Conservation (phyloP, 2,888 invertebrate species). For the Drosophila neoperkinsi region DNA sequence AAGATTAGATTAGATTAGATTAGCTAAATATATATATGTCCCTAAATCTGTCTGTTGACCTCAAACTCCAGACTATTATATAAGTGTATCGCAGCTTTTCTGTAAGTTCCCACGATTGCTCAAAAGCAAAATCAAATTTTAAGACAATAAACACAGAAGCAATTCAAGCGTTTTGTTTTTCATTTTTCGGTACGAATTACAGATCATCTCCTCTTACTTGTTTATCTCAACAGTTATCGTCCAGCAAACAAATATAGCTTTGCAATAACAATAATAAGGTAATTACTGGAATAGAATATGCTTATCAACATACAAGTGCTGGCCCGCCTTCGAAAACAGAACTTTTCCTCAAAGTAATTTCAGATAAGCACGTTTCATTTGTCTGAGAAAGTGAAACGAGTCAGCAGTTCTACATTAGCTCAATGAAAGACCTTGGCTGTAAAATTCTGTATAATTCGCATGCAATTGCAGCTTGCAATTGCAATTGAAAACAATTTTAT, state of each 20-base stretch:
- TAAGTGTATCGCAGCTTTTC: not conserved
- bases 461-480: slow-evolving; percentile 41
- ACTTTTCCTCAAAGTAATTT: slow-evolving; percentile 10
- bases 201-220: not conserved
- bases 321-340: slow-evolving; percentile 19
- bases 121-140: not conserved
- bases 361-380: slow-evolving; percentile 31
- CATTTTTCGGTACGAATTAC: not conserved
- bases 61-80: not conserved
- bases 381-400: slow-evolving; percentile 30
- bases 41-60: not conserved
- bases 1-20: not conserved
- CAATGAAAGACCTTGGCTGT: slow-evolving; percentile 23
- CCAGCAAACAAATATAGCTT: slow-evolving; percentile 25
- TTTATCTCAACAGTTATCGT: not conserved
- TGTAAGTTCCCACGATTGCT: not conserved
- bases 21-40: not conserved
- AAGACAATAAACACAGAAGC: not conserved
- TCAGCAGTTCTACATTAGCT: slow-evolving; percentile 3
- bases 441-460: slow-evolving; percentile 18
- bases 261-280: slow-evolving; percentile 23
- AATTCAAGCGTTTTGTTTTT: not conserved
- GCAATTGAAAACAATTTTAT: slow-evolving; percentile 25
- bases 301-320: slow-evolving; percentile 25
- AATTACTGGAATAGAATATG: slow-evolving; percentile 15